Conservation (phyloP, 1,140 invertebrate species). For the Papilio helenus region DNA sequence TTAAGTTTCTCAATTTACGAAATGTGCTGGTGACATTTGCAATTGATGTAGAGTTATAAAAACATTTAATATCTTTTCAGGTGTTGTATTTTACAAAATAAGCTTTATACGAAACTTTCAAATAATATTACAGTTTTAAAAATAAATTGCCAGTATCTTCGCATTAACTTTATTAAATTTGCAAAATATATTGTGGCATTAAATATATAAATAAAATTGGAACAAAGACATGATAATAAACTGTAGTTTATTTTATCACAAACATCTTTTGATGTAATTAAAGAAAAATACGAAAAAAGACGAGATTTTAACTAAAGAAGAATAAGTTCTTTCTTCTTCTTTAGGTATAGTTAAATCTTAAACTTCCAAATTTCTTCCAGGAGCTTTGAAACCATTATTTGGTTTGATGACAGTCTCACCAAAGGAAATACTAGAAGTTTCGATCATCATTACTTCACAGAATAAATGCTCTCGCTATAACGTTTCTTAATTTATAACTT, state of each 20-base stretch:
- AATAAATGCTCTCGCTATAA: not conserved
- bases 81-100: not conserved
- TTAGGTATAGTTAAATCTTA: too few relatives aligned
- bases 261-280: too few relatives aligned
- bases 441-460: too few relatives aligned
- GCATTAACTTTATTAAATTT: not conserved
- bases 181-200: not conserved
- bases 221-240: not conserved
- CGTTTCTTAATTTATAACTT: constrained; percentile 39
- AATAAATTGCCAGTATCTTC: not conserved
- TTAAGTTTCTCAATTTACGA: constrained; percentile 13
- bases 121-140: not conserved
- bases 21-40: constrained; percentile 11
- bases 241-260: too few relatives aligned
- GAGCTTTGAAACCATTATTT: too few relatives aligned
- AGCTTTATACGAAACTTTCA: not conserved
- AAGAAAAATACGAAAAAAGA: too few relatives aligned
- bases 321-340: too few relatives aligned
- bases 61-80: constrained; percentile 12
- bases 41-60: constrained; percentile 4
- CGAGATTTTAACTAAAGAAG: too few relatives aligned
- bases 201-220: not conserved
- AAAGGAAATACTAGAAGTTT: not conserved
- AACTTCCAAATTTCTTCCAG: too few relatives aligned
- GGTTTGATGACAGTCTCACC: too few relatives aligned